Base-by-base conservation (phyloP, 2,888 invertebrate species). In the Actias luna region DNA sequence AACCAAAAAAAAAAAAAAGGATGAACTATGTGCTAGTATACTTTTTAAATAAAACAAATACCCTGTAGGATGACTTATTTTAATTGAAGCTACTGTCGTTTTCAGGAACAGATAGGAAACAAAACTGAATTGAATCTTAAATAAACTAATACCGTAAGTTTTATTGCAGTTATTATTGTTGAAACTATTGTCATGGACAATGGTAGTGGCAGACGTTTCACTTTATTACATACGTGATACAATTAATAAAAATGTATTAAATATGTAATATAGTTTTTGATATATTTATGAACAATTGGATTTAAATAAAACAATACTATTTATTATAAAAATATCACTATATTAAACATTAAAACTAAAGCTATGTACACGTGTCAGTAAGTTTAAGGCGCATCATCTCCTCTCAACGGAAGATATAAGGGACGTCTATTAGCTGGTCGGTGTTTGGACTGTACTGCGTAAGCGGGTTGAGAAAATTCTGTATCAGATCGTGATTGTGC, bases 351-450 rank as follows among this genome's bases (percentile, higher is more conserved):
- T 83, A 83, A 67, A 69, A 62, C 80, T 88, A 87, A 72, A 65
- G 73, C 77, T 87, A 86, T 88, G 76, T 88, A 88, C 85, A 88
- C 5, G 16, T 29, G 29, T 29, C 2, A 68, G 69, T 76, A 71
- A 68, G 61, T 82, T 87, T 72, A 92, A 76, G 92, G 92, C 66
- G 91, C 89, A 35, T 92, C 92, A 68, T 92, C 92, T 74, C 84
- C 81, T 85, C 91, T 83, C 60, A 92, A 77, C 35, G 92, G 92
- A 59, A 92, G 81, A 69, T 91, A 92, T 69, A 91, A 91, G 66
- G 88, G 83, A 67, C 89, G 91, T 83, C 89, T 81, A 68, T 76
- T 79, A 64, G 79, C 65, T 2, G 75, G 72, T 65, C 85, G 75
- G n/a, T 80, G 80, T 70, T 78, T 78, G 16, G 72, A 70, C 39